phyloP scores from a whole-genome alignment of 2,888 invertebrate species.

The Eupithecia subfuscata region DNA sequence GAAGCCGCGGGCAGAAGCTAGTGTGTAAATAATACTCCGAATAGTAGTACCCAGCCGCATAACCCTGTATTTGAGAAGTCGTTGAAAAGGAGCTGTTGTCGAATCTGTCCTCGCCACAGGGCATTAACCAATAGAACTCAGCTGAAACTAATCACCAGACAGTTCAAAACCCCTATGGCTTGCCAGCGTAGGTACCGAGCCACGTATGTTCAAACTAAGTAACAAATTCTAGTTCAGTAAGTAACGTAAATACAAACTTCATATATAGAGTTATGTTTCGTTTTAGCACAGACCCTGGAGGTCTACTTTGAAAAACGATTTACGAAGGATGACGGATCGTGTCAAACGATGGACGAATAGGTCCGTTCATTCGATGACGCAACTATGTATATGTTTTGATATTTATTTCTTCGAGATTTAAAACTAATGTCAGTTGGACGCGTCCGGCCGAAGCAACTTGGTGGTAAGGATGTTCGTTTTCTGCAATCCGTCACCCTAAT shows the following conservation, averaged over 20 bases:
- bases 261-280: constrained; percentile 18
- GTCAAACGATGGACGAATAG: not conserved
- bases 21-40: not conserved
- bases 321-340: not conserved
- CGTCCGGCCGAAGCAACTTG: not conserved
- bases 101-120: constrained; percentile 2
- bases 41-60: not conserved
- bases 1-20: no score
- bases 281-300: constrained; percentile 7
- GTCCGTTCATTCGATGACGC: not conserved
- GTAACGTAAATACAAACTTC: constrained; percentile 14
- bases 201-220: constrained; percentile 20
- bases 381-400: not conserved
- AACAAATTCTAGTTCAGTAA: constrained; percentile 24
- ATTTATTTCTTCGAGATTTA: not conserved
- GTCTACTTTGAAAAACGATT: not conserved
- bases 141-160: constrained; percentile 10
- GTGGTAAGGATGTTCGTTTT: not conserved
- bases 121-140: constrained; percentile 6
- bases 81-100: not conserved
- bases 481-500: not conserved
- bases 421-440: not conserved
- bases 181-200: constrained; percentile 16
- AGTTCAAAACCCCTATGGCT: constrained; percentile 21
- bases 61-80: not conserved